Percentiles rank a stretch among this genome's conserved stretches.
phyloP scores from a whole-genome alignment of 1,140 invertebrate genomes.

The Pogonus chalceus region DNA sequence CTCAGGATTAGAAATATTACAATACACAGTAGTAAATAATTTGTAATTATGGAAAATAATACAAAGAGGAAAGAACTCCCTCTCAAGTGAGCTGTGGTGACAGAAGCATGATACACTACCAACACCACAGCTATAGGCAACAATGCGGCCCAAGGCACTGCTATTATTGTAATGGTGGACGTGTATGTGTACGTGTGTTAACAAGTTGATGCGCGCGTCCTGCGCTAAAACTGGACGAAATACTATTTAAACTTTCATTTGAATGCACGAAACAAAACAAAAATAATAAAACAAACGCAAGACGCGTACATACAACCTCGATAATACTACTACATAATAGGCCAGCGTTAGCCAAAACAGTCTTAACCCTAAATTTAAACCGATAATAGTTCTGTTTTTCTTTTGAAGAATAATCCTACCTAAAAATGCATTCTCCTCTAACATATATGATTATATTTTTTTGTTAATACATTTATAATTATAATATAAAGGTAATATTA shows the following conservation, averaged over 20 bases:
- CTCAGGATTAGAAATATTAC: constrained; percentile 44
- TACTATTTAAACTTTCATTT: neutral
- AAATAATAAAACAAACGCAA: neutral
- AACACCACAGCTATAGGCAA: constrained; percentile 26
- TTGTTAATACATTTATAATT: constrained; percentile 14
- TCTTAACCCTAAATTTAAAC: neutral
- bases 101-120: constrained; percentile 29
- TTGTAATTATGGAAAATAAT: constrained; percentile 26
- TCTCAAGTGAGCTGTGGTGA: constrained; percentile 1
- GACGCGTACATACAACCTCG: neutral
- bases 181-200: constrained; percentile 8
- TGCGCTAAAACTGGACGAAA: constrained; percentile 8
- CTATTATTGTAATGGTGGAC: constrained; percentile 31
- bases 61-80: constrained; percentile 5
- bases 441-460: constrained; percentile 16
- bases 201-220: neutral
- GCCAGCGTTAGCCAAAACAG: constrained; percentile 5
- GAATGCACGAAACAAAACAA: neutral
- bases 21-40: constrained; percentile 47
- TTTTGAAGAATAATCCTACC: constrained; percentile 25
- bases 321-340: neutral
- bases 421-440: constrained; percentile 27
- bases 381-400: neutral
- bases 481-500: constrained; percentile 10
- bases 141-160: constrained; percentile 36